Evolutionary conservation across 2,113 vertebrate species (phyloP), one percentile per base, ranked within the genome.

Genomic region (Pelmatolapia mariae): DNA sequence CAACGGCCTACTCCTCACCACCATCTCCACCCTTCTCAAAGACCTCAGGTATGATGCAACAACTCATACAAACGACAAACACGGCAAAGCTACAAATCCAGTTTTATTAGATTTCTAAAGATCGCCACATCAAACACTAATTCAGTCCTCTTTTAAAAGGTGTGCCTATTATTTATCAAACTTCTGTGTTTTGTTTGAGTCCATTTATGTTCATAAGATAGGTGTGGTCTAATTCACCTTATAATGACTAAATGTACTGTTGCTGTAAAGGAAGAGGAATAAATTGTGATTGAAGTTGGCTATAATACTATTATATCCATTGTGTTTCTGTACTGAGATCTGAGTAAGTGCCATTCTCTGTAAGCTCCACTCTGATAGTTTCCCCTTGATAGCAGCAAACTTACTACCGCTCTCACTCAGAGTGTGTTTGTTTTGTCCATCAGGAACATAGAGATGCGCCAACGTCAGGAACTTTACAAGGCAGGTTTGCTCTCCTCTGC

Each of bases 401-500:
- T 2, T 16, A 63, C 15, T 45, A 43, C 24, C 1, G 12, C 16
- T 54, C 26, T 63, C n/a, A 57, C 29, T 61, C 57, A n/a, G n/a
- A 31, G 47, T 29, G 54, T 76, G 10, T 40, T 73, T 73, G 4
- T 81, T 19, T 22, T 73, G 4, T 84, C 43, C 38, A 52, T 68
- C 88, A 99, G 98, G 98, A 99, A 99, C 95, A 98, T 98, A 87
- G 99, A 99, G 97, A 96, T 99, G 96, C 97, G 95, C 92, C 98
- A 99, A 95, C 98, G 99, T 92, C 96, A 95, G 96, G 97, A 99
- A 95, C 97, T 99, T 79, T 99, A 97, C 8, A 96, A 98, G 91
- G 98, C 98, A 0, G 99, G 99, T 84, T 97, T 99, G 85, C 98
- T 97, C 82, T 99, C 98, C 40, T 98, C 98, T 0, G 98, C 98